Conservation (phyloP, 1,140 invertebrate genomes). For the Samia ricini region DNA sequence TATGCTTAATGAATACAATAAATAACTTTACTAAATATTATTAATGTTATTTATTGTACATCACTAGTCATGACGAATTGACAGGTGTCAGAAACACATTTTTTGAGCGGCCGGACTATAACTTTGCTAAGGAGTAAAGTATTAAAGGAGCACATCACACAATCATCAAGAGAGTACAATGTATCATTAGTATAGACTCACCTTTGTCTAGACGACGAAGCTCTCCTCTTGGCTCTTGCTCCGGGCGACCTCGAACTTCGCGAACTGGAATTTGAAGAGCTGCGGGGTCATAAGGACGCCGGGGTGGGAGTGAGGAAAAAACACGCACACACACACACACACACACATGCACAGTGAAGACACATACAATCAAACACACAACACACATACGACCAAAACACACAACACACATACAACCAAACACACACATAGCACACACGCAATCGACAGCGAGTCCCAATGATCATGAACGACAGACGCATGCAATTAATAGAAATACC, state of each 20-base stretch:
- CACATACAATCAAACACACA: conserved; percentile 13
- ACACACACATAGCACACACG: conserved; percentile 18
- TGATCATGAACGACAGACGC: conserved; percentile 39
- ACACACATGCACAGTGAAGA: conserved; percentile 17
- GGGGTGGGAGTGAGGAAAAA: conserved; percentile 30
- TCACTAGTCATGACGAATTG: too few relatives aligned
- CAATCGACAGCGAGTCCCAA: conserved; percentile 42
- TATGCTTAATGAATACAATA: too few relatives aligned
- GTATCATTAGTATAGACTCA: conserved; percentile 20
- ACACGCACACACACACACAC: conserved; percentile 29
- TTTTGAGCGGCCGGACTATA: too few relatives aligned
- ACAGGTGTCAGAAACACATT: too few relatives aligned
- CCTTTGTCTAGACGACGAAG: conserved; percentile 69
- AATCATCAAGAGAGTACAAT: too few relatives aligned
- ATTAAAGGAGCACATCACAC: too few relatives aligned
- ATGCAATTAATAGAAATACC: conserved; percentile 52
- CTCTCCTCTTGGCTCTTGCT: conserved; percentile 58
- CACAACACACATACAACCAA: conserved; percentile 23
- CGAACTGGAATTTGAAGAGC: conserved; percentile 78
- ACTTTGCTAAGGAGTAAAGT: too few relatives aligned
- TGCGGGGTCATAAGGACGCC: conserved; percentile 62
- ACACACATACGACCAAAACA: conserved; percentile 19
- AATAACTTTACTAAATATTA: too few relatives aligned
- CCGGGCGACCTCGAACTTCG: conserved; percentile 67
- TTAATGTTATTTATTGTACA: too few relatives aligned